A percentile compares a stretch with the other conserved stretches of the same genome.
Evolutionary conservation across 2,113 vertebrate genomes (phyloP).

Genomic region (Phaethon lepturus): DNA sequence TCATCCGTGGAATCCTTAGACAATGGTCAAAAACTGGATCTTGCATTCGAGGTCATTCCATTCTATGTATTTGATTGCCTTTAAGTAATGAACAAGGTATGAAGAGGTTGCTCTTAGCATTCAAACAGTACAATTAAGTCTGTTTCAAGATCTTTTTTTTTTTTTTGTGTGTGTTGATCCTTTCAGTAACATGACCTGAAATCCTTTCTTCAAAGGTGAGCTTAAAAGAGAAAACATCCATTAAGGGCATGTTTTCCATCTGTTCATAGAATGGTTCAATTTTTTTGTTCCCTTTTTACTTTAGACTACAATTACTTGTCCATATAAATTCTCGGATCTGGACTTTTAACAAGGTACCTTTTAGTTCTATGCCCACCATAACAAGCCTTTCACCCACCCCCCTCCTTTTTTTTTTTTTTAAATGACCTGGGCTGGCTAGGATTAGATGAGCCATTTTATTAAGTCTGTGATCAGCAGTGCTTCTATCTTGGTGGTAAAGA

Average conservation of each 20-base stretch:
- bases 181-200: not conserved
- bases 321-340: not conserved
- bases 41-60: not conserved
- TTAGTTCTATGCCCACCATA: not conserved
- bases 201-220: not conserved
- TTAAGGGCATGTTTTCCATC: not conserved
- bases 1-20: not conserved
- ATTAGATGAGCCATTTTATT: slow-evolving; percentile 16
- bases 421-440: not conserved
- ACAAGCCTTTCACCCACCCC: not conserved
- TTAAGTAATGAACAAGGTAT: not conserved
- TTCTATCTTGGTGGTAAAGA: not conserved
- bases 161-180: not conserved
- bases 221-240: not conserved
- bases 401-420: not conserved
- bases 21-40: not conserved
- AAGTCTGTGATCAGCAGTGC: not conserved
- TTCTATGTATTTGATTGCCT: not conserved
- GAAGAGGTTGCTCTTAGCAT: not conserved
- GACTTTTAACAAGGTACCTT: not conserved
- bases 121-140: not conserved
- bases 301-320: not conserved
- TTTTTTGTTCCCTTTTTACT: not conserved
- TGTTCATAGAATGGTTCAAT: not conserved
- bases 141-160: not conserved